Base-by-base conservation (phyloP, 37 sponge, comb jelly and placozoan genomes). In the Oopsacas minuta region DNA sequence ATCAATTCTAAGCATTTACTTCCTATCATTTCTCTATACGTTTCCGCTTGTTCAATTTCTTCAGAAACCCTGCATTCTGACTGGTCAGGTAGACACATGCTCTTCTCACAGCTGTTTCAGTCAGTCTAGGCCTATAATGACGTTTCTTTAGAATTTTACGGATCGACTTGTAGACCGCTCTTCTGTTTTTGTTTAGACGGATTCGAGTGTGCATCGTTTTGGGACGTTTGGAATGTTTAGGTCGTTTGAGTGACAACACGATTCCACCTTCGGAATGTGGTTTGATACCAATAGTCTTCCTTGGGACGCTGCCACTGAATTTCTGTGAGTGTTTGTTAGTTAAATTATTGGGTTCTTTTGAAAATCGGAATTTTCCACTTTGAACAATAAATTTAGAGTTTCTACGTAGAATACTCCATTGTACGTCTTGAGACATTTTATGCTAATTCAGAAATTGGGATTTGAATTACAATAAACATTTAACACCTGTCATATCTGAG, bases 341-440 rank as follows among this genome's bases (percentile, higher is more conserved):
- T 12, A 61, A 12, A 61, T 61, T 61, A n/a, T 61, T 61, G 32
- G 75, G 75, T 34, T 61, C 75, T 61, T 61, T 61, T n/a, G 75
- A 61, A 34, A 61, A 61, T 61, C 75, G 75, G 75, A 61, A 61
- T 61, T 61, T 61, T n/a, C 75, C 75, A 34, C 75, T 61, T 61
- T 61, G 75, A 10, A 61, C 75, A 3, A 61, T 61, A 61, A 25
- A n/a, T 3, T n/a, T 25, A 3, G 75, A 61, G 75, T 61, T 61
- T n/a, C 22, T 61, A 32, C 75, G 75, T 34, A 61, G 22, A 61
- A 61, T 61, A 61, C 75, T 61, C 75, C 75, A 61, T n/a, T 61
- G 75, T 3, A 61, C 75, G 75, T 61, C 75, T 61, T 61, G 75
- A 25, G 75, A 61, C 75, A 61, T 61, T 10, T 12, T n/a, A n/a